A percentile compares a stretch with the other conserved stretches of the same genome.
Conservation (phyloP, 1,140 invertebrate species). For the Helicoverpa armigera region DNA sequence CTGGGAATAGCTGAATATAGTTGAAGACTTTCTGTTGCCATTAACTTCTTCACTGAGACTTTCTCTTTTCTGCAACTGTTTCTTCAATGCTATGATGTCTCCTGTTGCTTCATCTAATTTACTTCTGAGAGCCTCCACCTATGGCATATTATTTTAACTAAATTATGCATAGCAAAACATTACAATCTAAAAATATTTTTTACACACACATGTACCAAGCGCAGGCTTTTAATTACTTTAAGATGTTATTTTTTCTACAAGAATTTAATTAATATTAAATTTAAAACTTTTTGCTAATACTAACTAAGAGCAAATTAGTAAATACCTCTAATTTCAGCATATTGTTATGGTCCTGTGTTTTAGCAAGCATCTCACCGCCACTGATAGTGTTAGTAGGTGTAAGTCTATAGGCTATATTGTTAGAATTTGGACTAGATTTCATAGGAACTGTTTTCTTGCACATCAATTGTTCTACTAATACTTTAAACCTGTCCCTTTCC, state of each 20-base stretch:
- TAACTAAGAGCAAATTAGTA: not conserved
- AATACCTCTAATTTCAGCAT: constrained; percentile 82
- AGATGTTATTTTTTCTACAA: too few species aligned
- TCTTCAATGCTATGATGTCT: constrained; percentile 76
- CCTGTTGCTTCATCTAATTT: constrained; percentile 79
- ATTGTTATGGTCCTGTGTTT: constrained; percentile 83
- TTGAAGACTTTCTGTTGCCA: constrained; percentile 60
- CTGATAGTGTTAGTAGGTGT: constrained; percentile 78
- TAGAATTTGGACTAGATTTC: constrained; percentile 55
- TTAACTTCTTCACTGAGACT: constrained; percentile 53
- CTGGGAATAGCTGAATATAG: constrained; percentile 57
- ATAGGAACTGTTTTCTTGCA: constrained; percentile 85
- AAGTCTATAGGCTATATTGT: constrained; percentile 66
- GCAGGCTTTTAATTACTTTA: too few species aligned
- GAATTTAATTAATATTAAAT: not conserved
- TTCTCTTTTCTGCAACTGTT: constrained; percentile 71
- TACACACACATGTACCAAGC: too few species aligned
- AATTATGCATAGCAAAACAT: too few species aligned
- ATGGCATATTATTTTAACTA: constrained; percentile 10
- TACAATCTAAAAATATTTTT: too few species aligned
- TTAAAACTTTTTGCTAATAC: not conserved
- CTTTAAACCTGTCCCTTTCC: constrained; percentile 93
- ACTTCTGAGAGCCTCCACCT: constrained; percentile 73
- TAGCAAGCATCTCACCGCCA: constrained; percentile 82
- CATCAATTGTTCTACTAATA: constrained; percentile 93